Conservation (phyloP, 2,797 vertebrate species). For the Ciconia nigra region DNA sequence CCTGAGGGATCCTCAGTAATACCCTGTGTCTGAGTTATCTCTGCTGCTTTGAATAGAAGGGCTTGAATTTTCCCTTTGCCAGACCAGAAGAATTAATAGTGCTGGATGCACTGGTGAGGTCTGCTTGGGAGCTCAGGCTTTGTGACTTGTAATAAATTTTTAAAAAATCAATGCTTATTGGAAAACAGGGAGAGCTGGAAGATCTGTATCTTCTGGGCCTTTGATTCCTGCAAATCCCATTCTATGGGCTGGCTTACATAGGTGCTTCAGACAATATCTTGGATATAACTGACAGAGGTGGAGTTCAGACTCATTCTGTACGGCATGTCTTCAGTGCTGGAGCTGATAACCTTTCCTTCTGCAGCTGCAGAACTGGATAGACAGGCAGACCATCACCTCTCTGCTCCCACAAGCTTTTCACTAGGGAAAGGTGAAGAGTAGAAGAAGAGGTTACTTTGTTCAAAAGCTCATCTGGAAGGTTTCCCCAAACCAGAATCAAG, state of each 20-base stretch:
- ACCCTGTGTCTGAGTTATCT: neutral
- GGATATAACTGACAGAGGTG: neutral
- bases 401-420: neutral
- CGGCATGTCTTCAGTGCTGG: rapidly evolving
- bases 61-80: neutral
- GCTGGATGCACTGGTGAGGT: neutral
- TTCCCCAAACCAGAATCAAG: neutral
- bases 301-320: neutral
- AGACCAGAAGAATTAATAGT: neutral
- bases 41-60: neutral
- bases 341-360: neutral
- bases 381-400: rapidly evolving
- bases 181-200: neutral
- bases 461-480: neutral
- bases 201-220: neutral
- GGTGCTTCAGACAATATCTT: neutral
- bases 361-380: neutral
- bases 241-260: neutral
- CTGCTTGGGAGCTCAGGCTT: neutral
- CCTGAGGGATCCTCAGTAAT: neutral
- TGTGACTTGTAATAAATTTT: neutral
- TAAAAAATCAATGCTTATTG: neutral
- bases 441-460: neutral
- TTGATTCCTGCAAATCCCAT: neutral
- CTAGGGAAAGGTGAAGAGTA: neutral